Conservation (phyloP, 2,797 vertebrate species). For the Loris lydekkerianus region DNA sequence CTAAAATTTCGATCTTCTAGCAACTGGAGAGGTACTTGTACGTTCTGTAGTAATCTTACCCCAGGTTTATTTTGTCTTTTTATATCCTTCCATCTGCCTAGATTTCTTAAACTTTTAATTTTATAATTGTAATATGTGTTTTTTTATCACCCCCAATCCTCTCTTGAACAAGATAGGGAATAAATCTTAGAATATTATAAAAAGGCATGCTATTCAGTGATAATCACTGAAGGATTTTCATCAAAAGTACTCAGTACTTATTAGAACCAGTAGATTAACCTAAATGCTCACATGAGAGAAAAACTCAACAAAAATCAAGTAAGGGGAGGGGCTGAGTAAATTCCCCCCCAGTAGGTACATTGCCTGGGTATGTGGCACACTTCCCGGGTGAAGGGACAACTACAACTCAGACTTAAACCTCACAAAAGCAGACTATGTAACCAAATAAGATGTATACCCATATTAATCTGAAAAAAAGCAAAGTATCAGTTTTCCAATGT, state of each 20-base stretch:
- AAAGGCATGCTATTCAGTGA: neutral
- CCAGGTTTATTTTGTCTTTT: neutral
- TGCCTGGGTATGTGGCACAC: too few species aligned
- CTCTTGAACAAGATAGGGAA: neutral
- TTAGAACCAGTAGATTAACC: too few species aligned
- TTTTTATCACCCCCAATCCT: neutral
- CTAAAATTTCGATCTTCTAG: neutral
- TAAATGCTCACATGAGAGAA: too few species aligned
- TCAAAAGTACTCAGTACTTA: neutral
- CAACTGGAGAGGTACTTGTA: neutral
- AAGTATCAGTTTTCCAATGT: conserved; percentile 51
- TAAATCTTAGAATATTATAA: neutral
- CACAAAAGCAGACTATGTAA: too few species aligned
- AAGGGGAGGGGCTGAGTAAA: too few species aligned
- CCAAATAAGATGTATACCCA: too few species aligned
- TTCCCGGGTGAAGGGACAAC: too few species aligned
- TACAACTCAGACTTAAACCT: too few species aligned
- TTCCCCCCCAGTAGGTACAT: too few species aligned
- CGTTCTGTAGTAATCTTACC: neutral
- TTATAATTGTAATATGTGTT: neutral
- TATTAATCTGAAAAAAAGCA: too few species aligned
- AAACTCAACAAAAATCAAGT: too few species aligned
- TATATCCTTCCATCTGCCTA: neutral
- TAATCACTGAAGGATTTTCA: conserved; percentile 44
- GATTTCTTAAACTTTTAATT: conserved; percentile 3